A percentile compares a stretch with the other conserved stretches of the same genome.
phyloP scores from a whole-genome alignment of 2,113 vertebrate species.

The Balaeniceps rex region DNA sequence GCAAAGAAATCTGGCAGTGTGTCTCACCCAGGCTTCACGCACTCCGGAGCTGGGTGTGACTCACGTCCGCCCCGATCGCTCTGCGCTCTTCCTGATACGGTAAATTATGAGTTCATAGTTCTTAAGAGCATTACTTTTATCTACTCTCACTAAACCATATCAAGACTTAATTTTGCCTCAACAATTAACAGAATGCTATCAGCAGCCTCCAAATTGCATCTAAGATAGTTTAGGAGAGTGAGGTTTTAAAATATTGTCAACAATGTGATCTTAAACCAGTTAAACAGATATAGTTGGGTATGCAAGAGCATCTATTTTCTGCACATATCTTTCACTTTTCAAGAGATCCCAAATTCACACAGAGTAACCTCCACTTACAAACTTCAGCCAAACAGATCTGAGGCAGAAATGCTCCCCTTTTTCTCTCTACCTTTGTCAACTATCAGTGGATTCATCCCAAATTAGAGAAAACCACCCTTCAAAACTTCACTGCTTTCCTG shows the following conservation, averaged over 20 bases:
- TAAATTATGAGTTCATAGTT: slow-evolving; percentile 14
- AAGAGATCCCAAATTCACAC: background rate
- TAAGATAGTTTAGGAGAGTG: background rate
- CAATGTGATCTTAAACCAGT: background rate
- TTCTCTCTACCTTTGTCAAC: background rate
- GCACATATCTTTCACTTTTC: background rate
- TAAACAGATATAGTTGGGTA: slow-evolving; percentile 19
- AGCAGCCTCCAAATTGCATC: background rate
- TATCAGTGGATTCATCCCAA: background rate
- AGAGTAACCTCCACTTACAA: background rate
- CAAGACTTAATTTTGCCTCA: slow-evolving; percentile 9
- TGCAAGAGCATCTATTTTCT: background rate
- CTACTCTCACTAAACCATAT: background rate
- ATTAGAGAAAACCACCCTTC: background rate
- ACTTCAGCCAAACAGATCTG: background rate
- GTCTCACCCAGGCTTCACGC: background rate
- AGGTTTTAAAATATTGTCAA: background rate
- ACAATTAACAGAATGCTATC: slow-evolving; percentile 41
- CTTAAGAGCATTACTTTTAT: background rate
- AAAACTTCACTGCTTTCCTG: background rate
- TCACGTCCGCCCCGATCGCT: background rate
- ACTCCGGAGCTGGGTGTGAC: background rate
- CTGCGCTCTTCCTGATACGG: background rate
- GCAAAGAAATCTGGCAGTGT: background rate
- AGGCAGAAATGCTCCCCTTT: background rate